Conservation (phyloP, 53 echinoderm and acorn worm species). For the Arbacia lixula region DNA sequence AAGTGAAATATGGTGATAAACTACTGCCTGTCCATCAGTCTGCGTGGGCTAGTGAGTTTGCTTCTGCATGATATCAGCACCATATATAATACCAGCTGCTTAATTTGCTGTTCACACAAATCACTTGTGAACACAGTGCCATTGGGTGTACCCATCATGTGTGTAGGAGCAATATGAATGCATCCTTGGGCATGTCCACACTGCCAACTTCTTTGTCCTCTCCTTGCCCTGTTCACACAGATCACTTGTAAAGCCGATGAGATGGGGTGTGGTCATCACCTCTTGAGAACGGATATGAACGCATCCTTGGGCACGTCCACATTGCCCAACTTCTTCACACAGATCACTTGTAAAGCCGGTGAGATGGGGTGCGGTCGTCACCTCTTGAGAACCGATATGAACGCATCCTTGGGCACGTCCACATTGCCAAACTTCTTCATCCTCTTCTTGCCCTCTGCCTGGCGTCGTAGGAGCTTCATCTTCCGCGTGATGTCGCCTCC, state of each 20-base stretch:
- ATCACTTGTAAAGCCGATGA: too few relatives aligned
- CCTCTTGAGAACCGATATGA: slow-evolving; percentile 94
- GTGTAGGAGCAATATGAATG: slow-evolving; percentile 91
- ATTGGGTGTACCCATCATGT: slow-evolving; percentile 88
- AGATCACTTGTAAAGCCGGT: too few relatives aligned
- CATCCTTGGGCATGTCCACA: slow-evolving; percentile 97
- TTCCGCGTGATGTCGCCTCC: slow-evolving; percentile 97
- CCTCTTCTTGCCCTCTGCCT: slow-evolving; percentile 96
- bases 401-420: slow-evolving; percentile 97
- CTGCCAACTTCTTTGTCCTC: too few relatives aligned
- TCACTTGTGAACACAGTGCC: too few relatives aligned
- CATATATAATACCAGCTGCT: too few relatives aligned
- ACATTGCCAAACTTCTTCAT: slow-evolving; percentile 99
- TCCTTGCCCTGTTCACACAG: too few relatives aligned
- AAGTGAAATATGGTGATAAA: too few relatives aligned
- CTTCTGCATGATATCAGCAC: too few relatives aligned
- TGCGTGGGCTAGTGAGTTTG: too few relatives aligned
- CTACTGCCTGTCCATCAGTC: too few relatives aligned
- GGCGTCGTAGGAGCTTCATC: slow-evolving; percentile 88
- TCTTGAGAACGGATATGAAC: slow-evolving; percentile 93
- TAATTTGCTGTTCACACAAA: too few relatives aligned
- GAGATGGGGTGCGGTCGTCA: slow-evolving; percentile 70
- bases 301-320: slow-evolving; percentile 98
- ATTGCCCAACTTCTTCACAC: slow-evolving; percentile 98
- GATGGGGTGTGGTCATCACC: too few relatives aligned